A percentile compares a stretch with the other conserved stretches of the same genome.
These are phyloP conservation scores for Equus przewalskii DNA, from an alignment of 2,113 vertebrate species.

Conservation along the genomic window DNA sequence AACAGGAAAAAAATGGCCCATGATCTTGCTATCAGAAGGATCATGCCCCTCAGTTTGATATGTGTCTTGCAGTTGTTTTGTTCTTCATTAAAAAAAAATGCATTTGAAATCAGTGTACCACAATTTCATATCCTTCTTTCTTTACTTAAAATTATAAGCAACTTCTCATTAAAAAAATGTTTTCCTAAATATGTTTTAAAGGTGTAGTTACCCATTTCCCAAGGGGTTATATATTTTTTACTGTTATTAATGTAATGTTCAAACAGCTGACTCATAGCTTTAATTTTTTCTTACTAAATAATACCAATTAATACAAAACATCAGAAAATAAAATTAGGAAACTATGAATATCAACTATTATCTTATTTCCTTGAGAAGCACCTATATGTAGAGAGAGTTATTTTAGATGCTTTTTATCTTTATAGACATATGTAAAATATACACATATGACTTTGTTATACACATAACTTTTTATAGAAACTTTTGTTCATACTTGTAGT, in stretches of 20 bases:
- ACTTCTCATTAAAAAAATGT: not conserved
- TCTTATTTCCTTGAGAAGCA: not conserved
- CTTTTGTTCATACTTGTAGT: not conserved
- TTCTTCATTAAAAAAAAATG: not conserved
- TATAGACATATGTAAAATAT: not conserved
- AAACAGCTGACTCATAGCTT: not conserved
- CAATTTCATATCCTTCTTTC: not conserved
- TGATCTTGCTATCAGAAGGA: not conserved
- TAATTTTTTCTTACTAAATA: constrained; percentile 21
- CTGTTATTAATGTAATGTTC: not conserved
- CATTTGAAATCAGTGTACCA: not conserved
- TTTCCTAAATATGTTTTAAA: not conserved
- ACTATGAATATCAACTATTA: not conserved
- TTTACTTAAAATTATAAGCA: not conserved
- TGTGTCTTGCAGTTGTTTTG: constrained; percentile 22
- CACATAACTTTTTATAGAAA: not conserved
- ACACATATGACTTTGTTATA: not conserved
- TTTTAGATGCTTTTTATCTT: not conserved
- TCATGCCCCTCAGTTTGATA: not conserved
- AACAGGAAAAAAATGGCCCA: not conserved
- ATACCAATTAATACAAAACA: not conserved
- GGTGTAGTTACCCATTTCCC: not conserved
- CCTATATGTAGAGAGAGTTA: not conserved
- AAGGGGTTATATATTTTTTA: not conserved
- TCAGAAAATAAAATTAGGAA: not conserved